Conservation (phyloP, 1,140 invertebrate genomes). For the Oryzaephilus surinamensis region DNA sequence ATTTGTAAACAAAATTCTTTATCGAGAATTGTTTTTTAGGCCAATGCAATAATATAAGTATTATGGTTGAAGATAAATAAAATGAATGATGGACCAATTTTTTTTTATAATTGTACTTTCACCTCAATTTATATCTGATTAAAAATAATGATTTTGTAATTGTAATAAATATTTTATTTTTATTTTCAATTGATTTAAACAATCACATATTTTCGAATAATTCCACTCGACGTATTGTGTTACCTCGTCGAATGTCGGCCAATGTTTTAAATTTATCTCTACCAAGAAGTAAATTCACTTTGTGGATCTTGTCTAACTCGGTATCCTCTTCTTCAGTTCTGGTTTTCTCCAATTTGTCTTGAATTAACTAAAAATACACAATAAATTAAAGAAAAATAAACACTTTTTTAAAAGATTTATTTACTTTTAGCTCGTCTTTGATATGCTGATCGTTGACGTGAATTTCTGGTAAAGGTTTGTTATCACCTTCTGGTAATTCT, state of each 20-base stretch:
- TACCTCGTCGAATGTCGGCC: slow-evolving; percentile 30
- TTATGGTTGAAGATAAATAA: no score
- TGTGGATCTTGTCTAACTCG: slow-evolving; percentile 31
- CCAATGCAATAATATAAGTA: no score
- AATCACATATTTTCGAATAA: slow-evolving; percentile 33
- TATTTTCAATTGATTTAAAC: not conserved
- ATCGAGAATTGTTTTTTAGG: no score
- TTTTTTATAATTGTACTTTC: no score
- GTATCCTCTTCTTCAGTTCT: slow-evolving; percentile 27
- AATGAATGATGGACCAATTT: no score
- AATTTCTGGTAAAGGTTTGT: slow-evolving; percentile 26
- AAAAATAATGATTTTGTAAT: slow-evolving; percentile 1
- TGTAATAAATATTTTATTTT: not conserved
- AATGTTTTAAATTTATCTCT: slow-evolving; percentile 33
- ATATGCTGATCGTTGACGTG: slow-evolving; percentile 28
- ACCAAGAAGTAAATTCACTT: slow-evolving; percentile 30
- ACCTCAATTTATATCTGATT: no score
- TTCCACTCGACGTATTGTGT: slow-evolving; percentile 31
- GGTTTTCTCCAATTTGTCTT: slow-evolving; percentile 20
- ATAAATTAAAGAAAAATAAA: slow-evolving; percentile 1
- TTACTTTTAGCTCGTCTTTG: slow-evolving; percentile 28
- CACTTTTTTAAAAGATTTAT: slow-evolving; percentile 1
- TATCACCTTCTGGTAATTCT: slow-evolving; percentile 22
- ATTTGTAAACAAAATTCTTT: no score
- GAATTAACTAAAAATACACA: slow-evolving; percentile 21